phyloP scores from a whole-genome alignment of 64 coral and sea anemone genomes.

The Anthopleura sola region DNA sequence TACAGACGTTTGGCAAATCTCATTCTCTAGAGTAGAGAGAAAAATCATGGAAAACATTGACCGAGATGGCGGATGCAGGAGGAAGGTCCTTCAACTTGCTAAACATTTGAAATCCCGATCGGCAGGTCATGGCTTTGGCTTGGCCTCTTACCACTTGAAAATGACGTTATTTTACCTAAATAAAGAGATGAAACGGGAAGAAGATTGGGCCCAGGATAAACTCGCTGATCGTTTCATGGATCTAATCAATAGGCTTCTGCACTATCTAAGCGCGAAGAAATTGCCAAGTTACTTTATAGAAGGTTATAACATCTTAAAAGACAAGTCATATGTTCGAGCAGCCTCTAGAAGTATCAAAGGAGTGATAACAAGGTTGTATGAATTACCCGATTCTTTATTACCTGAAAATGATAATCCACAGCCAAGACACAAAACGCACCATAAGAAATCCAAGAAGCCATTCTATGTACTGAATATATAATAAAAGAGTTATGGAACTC shows the following conservation, averaged over 20 bases:
- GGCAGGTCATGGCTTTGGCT: neutral
- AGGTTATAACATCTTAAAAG: neutral
- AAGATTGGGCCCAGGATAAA: neutral
- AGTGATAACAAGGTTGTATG: neutral
- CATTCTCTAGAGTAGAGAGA: neutral
- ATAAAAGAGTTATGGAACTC: neutral
- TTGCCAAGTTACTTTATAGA: neutral
- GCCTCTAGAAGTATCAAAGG: neutral
- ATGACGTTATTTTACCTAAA: neutral
- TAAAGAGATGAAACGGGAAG: neutral
- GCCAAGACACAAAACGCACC: neutral
- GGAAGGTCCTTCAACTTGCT: slow-evolving; percentile 40
- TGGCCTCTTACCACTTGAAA: neutral
- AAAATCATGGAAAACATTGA: slow-evolving; percentile 29
- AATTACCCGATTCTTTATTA: neutral
- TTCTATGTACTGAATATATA: neutral
- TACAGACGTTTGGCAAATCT: slow-evolving; percentile 20
- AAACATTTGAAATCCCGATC: slow-evolving; percentile 33
- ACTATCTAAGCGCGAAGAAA: neutral
- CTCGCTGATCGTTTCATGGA: neutral
- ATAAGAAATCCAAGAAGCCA: neutral
- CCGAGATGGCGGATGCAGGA: slow-evolving; percentile 16
- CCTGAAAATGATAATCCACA: neutral
- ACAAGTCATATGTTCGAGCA: neutral
- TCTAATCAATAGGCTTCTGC: neutral